Evolutionary conservation across 2,888 invertebrate species (phyloP), one percentile per base, ranked within the genome.

Genomic region (Actias luna): DNA sequence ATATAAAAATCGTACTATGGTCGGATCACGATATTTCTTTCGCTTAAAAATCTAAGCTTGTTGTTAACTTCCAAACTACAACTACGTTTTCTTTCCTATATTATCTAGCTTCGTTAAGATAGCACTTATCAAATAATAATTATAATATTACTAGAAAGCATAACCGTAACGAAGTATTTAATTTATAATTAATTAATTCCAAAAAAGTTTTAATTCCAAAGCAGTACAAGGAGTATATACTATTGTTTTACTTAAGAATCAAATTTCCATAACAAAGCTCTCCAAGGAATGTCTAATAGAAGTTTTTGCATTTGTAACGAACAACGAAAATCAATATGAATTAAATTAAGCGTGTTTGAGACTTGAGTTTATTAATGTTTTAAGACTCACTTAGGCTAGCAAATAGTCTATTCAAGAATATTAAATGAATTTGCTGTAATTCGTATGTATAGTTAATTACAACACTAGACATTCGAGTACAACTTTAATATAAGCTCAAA

Each of bases 261-360:
- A 62, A 67, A 89, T 90, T 90, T 86, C 80, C 88, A 88, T 89
- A 82, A 79, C 83, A 90, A 90, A 89, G 84, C 76, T 70, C 65
- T 71, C 76, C 72, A 78, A 77, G 77, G 80, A 86, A 82, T 84
- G 78, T 81, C 79, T 84, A 81, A 88, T 84, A 84, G 80, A 85
- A 87, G 83, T 87, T 88, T 89, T 87, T 83, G 88, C 85, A 89
- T 88, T 83, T 67, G 77, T 89, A 89, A 89, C 85, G 86, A 89
- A 85, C 83, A 82, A 69, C 78, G 75, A 76, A 75, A 84, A 86
- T 87, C 85, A 78, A 87, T 87, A 77, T 71, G 78, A 81, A 81
- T 82, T 82, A 80, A 84, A 85, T 85, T 79, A 84, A 81, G 73
- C 81, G 72, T 77, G 67, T 67, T 75, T 70, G 63, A 73, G 69